phyloP scores from a whole-genome alignment of 2,888 invertebrate species.

The Acleris emargana region DNA sequence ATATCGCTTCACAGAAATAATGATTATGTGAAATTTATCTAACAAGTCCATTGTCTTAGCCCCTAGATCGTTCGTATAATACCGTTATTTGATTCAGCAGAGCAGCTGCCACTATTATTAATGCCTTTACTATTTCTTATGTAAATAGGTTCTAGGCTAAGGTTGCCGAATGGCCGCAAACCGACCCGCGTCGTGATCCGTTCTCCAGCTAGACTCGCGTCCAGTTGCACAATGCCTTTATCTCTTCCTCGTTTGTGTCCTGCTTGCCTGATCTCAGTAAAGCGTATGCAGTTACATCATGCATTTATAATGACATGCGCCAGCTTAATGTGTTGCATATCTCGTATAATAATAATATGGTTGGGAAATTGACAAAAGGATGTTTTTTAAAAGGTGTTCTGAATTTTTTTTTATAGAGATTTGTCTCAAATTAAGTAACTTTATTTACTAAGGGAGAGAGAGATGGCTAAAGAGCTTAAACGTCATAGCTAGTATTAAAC shows the following conservation, averaged over 20 bases:
- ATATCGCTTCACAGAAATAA: too few species aligned
- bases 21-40: too few species aligned
- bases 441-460: too few species aligned
- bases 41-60: too few species aligned
- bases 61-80: too few species aligned
- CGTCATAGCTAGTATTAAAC: neutral
- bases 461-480: constrained; percentile 13
- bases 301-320: constrained; percentile 26
- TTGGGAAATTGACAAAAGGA: constrained; percentile 11
- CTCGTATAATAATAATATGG: constrained; percentile 19
- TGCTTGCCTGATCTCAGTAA: neutral
- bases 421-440: too few species aligned
- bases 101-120: too few species aligned
- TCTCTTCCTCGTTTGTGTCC: neutral
- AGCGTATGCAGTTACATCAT: constrained; percentile 11
- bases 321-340: constrained; percentile 7
- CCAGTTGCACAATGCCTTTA: neutral
- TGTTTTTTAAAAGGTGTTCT: too few species aligned
- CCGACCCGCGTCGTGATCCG: constrained; percentile 1
- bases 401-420: too few species aligned
- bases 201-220: neutral
- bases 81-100: too few species aligned
- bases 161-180: constrained; percentile 6
- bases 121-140: constrained; percentile 6
- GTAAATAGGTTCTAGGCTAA: constrained; percentile 7